Base-by-base conservation (phyloP, 2,113 vertebrate genomes). In the Macquaria ambigua region DNA sequence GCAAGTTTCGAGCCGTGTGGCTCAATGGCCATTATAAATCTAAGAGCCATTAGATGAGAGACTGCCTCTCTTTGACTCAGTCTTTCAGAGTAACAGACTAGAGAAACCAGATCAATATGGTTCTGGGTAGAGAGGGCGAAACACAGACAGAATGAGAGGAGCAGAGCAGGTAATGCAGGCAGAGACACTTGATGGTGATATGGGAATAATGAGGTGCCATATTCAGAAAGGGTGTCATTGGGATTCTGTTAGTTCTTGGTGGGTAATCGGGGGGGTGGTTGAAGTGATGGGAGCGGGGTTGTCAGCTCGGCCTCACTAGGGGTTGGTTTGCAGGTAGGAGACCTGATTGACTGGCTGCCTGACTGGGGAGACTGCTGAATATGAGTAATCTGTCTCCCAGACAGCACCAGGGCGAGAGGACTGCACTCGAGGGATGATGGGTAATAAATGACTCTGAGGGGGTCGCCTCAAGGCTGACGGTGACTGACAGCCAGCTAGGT, bases 391-490 rank as follows among this genome's bases (percentile, higher is more conserved):
- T n/a, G 74, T 92, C 90, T 92, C 46, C 68, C 75, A 81, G 87
- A 84, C 87, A 86, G 79, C 74, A 68, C 84, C 55, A 59, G 69
- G 72, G 63, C 11, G 34, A 53, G 77, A 86, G 58, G 34, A 79
- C 76, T 69, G 75, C 79, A 84, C 93, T 83, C 91, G 74, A 41
- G 90, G 91, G 91, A 93, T 89, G 87, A 90, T 89, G 86, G 87
- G 86, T 89, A 90, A 93, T 94, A 90, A 94, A 92, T 85, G 90
- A 84, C 56, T 83, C 71, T 74, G 74, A 48, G 25, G 79, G 53
- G 71, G 74, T 83, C 28, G 79, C 90, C 86, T 88, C 63, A 25
- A 85, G 91, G 84, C 67, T 76, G 93, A 81, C 77, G 31, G 76
- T 89, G 88, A 89, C 78, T 93, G 93, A 89, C 89, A 90, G 83